A percentile compares a stretch with the other conserved stretches of the same genome.
Evolutionary conservation across 2,888 invertebrate genomes (phyloP).

Genomic region (Fragum whitleyi): DNA sequence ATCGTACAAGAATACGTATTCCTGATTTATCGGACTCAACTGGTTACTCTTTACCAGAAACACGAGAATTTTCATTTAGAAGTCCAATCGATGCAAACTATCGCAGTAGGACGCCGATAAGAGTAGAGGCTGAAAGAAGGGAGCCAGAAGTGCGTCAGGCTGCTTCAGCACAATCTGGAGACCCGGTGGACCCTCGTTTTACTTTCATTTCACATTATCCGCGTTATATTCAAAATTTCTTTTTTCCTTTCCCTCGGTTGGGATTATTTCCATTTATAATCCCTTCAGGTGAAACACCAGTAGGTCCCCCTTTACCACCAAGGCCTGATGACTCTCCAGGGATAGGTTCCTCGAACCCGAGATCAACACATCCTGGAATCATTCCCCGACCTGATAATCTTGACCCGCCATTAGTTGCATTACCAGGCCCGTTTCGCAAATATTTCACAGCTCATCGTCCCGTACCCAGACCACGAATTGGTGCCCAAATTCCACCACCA

Average conservation of each 20-base stretch:
- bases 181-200: not conserved
- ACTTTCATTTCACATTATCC: not conserved
- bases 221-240: not conserved
- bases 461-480: not conserved
- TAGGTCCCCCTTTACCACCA: not conserved
- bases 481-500: not conserved
- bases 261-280: not conserved
- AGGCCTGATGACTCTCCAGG: not conserved
- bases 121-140: not conserved
- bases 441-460: not conserved
- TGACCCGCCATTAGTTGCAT: not conserved
- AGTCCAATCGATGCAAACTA: not conserved
- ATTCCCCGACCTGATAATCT: not conserved
- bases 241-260: not conserved
- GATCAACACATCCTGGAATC: not conserved
- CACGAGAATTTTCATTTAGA: not conserved
- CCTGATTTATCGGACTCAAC: not conserved
- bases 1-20: not conserved
- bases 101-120: not conserved
- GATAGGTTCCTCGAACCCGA: not conserved
- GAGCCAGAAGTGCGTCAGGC: not conserved
- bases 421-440: not conserved
- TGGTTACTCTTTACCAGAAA: conserved; percentile 6
- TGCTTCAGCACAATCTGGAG: not conserved
- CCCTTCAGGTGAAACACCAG: no score